A percentile compares a stretch with the other conserved stretches of the same genome.
Conservation (phyloP, 2,113 vertebrate species). For the Prolemur simus region DNA sequence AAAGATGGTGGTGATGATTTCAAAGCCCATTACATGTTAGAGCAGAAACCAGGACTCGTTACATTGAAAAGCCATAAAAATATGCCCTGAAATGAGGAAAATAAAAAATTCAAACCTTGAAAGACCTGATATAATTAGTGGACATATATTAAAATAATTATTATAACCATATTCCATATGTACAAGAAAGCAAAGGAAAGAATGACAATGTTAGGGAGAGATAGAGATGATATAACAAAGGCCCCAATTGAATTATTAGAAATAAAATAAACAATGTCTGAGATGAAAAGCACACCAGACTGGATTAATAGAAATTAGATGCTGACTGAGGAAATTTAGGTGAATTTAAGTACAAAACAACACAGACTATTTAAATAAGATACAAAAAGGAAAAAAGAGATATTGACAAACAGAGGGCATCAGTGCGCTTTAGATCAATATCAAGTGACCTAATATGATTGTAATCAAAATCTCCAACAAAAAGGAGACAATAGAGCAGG, state of each 20-base stretch:
- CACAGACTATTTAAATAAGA: too few relatives aligned
- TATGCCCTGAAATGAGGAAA: background rate
- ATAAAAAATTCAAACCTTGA: too few relatives aligned
- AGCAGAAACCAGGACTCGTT: background rate
- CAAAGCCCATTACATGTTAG: background rate
- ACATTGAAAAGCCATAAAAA: background rate
- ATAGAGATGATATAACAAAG: background rate
- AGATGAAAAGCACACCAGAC: background rate
- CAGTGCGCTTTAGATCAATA: too few relatives aligned
- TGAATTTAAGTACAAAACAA: background rate
- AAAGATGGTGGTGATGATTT: background rate
- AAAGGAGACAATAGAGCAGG: too few relatives aligned
- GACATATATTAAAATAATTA: background rate
- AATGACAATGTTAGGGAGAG: background rate
- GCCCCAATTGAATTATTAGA: background rate
- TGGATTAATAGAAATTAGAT: background rate
- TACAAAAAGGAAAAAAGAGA: too few relatives aligned
- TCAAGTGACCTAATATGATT: too few relatives aligned
- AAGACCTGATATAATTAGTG: background rate
- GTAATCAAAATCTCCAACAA: too few relatives aligned
- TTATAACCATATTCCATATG: too few relatives aligned
- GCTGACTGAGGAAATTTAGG: background rate
- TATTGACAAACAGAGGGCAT: too few relatives aligned
- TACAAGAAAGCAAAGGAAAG: background rate
- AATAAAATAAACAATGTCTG: background rate